These are phyloP conservation scores for Batillaria attramentaria DNA, from an alignment of 1,140 invertebrate genomes.

Conservation along the genomic window DNA sequence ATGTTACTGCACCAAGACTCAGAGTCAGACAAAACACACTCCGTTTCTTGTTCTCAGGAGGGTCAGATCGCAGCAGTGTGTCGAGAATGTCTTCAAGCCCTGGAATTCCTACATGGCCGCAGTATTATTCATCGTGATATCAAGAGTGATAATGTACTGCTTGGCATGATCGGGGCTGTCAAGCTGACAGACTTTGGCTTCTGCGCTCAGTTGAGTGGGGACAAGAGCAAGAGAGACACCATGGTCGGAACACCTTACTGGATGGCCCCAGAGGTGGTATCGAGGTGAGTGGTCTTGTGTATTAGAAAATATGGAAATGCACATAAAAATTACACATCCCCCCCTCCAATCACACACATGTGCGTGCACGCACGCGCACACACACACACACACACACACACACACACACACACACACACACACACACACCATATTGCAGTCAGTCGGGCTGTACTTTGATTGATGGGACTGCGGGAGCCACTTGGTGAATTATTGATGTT, in stretches of 20 bases:
- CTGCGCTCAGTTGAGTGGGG: slow-evolving; percentile 70
- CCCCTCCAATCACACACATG: too few relatives aligned
- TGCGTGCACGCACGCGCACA: too few relatives aligned
- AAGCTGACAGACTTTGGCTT: slow-evolving; percentile 73
- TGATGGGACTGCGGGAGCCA: too few relatives aligned
- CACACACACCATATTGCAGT: too few relatives aligned
- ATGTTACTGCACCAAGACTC: too few relatives aligned
- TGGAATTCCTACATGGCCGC: slow-evolving; percentile 97
- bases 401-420: too few relatives aligned
- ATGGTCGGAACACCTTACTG: slow-evolving; percentile 73
- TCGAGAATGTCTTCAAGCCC: slow-evolving; percentile 89
- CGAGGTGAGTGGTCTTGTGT: slow-evolving; percentile 50
- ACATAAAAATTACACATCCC: background rate
- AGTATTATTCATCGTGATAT: slow-evolving; percentile 92
- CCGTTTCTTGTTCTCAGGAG: slow-evolving; percentile 57
- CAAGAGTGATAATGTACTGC: slow-evolving; percentile 73
- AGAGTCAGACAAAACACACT: too few relatives aligned
- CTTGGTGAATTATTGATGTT: too few relatives aligned
- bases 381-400: too few relatives aligned
- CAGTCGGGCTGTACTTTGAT: too few relatives aligned
- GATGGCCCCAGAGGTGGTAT: slow-evolving; percentile 71
- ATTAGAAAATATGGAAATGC: too few relatives aligned
- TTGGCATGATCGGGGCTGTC: slow-evolving; percentile 70
- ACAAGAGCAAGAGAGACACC: slow-evolving; percentile 67
- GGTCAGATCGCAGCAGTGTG: slow-evolving; percentile 99